Conservation (phyloP, 2,888 invertebrate genomes). For the Leptopilina drosophilae region DNA sequence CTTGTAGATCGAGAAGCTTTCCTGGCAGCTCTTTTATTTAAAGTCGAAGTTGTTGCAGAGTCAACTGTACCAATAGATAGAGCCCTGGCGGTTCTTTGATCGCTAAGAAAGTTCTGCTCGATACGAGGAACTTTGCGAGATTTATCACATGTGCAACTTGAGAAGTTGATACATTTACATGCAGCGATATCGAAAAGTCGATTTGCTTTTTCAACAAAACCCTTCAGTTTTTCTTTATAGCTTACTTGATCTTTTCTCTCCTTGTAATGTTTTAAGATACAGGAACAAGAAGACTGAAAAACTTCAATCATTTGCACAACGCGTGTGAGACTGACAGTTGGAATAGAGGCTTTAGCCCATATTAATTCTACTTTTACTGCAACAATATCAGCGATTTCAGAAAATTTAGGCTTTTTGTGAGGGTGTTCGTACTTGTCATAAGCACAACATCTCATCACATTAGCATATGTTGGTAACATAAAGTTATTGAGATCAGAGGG, state of each 20-base stretch:
- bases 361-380: slow-evolving; percentile 3
- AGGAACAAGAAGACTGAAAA: slow-evolving; percentile 5
- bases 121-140: slow-evolving; percentile 9
- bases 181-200: not conserved
- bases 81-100: slow-evolving; percentile 9
- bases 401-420: slow-evolving; percentile 12
- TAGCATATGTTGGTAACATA: slow-evolving; percentile 7
- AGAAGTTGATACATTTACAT: slow-evolving; percentile 12
- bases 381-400: slow-evolving; percentile 13
- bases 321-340: not conserved
- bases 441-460: not conserved
- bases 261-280: slow-evolving; percentile 5
- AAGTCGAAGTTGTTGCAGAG: slow-evolving; percentile 15
- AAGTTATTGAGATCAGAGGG: slow-evolving; percentile 2
- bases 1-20: slow-evolving; percentile 1
- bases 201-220: slow-evolving; percentile 1
- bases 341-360: slow-evolving; percentile 9
- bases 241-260: not conserved
- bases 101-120: slow-evolving; percentile 6
- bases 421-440: slow-evolving; percentile 1
- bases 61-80: not conserved
- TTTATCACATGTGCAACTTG: slow-evolving; percentile 1
- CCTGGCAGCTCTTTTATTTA: slow-evolving; percentile 18
- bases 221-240: slow-evolving; percentile 1
- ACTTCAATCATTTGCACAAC: slow-evolving; percentile 7